phyloP scores from a whole-genome alignment of 1,140 invertebrate genomes.

The Marisa cornuarietis region DNA sequence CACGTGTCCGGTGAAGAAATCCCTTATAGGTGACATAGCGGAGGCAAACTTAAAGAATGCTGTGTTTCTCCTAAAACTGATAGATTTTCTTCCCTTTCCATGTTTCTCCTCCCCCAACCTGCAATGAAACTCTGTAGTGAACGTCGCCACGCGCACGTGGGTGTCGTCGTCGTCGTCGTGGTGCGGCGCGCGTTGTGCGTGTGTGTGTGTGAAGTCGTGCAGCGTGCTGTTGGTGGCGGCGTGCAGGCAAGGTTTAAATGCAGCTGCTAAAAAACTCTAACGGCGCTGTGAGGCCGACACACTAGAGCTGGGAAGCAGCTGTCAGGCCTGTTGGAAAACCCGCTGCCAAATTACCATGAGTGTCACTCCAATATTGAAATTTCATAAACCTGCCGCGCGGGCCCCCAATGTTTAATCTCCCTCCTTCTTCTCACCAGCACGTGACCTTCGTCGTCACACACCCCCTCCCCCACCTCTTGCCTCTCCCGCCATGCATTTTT shows the following conservation, averaged over 20 bases:
- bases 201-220: background rate
- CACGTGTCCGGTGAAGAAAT: too few relatives aligned
- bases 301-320: background rate
- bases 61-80: too few relatives aligned
- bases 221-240: background rate
- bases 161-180: too few relatives aligned
- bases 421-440: background rate
- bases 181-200: background rate
- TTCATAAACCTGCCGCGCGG: slow-evolving; percentile 4
- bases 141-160: too few relatives aligned
- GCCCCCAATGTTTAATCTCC: background rate
- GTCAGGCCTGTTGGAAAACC: background rate
- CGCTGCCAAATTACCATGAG: slow-evolving; percentile 7
- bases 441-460: too few relatives aligned
- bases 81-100: too few relatives aligned
- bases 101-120: too few relatives aligned
- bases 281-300: background rate
- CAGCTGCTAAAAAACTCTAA: background rate
- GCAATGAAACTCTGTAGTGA: too few relatives aligned
- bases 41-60: too few relatives aligned
- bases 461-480: too few relatives aligned
- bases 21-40: too few relatives aligned
- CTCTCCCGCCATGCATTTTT: too few relatives aligned
- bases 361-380: slow-evolving; percentile 10
- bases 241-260: background rate